Evolutionary conservation across 2,888 invertebrate species (phyloP).

Genomic region (Lasius platythorax): DNA sequence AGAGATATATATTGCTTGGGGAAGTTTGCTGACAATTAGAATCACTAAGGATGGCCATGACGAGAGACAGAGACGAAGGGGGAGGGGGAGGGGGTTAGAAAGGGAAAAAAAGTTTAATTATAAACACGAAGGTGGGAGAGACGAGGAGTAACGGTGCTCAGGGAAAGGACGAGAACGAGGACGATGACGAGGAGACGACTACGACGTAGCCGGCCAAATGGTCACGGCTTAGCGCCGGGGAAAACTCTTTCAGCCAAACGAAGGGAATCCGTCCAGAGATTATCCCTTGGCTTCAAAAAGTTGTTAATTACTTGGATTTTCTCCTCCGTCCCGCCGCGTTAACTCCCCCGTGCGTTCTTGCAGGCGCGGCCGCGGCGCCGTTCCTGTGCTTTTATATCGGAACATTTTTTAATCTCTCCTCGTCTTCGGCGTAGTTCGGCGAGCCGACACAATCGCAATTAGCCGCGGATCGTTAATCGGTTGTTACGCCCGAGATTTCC

Average conservation of each 20-base stretch:
- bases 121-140: slow-evolving; percentile 82
- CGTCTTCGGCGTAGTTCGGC: slow-evolving; percentile 69
- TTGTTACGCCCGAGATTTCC: slow-evolving; percentile 70
- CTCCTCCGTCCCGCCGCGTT: slow-evolving; percentile 71
- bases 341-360: slow-evolving; percentile 73
- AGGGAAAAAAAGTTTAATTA: slow-evolving; percentile 84
- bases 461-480: slow-evolving; percentile 77
- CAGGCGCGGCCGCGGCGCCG: slow-evolving; percentile 61
- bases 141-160: slow-evolving; percentile 68
- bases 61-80: slow-evolving; percentile 66
- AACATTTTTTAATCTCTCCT: slow-evolving; percentile 79
- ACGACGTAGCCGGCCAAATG: slow-evolving; percentile 83
- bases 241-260: slow-evolving; percentile 86
- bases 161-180: slow-evolving; percentile 77
- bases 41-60: slow-evolving; percentile 82
- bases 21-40: slow-evolving; percentile 83
- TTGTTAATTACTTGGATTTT: slow-evolving; percentile 86
- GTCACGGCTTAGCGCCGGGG: slow-evolving; percentile 84
- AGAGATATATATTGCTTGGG: slow-evolving; percentile 35
- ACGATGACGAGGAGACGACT: slow-evolving; percentile 71
- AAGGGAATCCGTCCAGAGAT: slow-evolving; percentile 86
- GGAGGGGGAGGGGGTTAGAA: slow-evolving; percentile 45
- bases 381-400: slow-evolving; percentile 77
- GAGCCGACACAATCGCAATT: slow-evolving; percentile 79
- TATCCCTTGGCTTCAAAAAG: slow-evolving; percentile 86